Conservation (phyloP, 2,113 vertebrate species). For the Henicopernis longicauda region DNA sequence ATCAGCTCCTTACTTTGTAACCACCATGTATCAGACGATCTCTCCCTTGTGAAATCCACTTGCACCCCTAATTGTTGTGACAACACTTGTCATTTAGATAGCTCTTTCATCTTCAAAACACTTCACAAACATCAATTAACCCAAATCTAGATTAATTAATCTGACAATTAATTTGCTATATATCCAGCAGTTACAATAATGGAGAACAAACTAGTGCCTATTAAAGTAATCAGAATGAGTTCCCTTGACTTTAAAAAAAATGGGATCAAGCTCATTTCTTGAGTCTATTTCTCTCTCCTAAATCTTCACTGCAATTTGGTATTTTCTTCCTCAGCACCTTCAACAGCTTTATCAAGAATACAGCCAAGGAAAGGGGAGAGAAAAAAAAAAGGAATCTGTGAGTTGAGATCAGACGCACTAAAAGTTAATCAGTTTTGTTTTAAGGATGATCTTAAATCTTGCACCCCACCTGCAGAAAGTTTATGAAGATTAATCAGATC, state of each 20-base stretch:
- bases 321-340: neutral
- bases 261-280: neutral
- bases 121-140: slow-evolving; percentile 39
- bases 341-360: neutral
- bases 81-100: slow-evolving; percentile 7
- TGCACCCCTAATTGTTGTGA: neutral
- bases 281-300: neutral
- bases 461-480: neutral
- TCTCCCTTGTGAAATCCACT: neutral
- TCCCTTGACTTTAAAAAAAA: neutral
- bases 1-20: neutral
- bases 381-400: neutral
- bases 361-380: neutral
- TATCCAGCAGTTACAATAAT: neutral
- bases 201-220: neutral
- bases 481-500: neutral
- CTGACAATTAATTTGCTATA: neutral
- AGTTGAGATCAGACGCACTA: neutral
- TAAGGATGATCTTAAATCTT: neutral
- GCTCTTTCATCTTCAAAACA: slow-evolving; percentile 45
- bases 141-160: slow-evolving; percentile 39
- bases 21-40: neutral
- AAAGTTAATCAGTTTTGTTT: neutral
- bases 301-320: neutral
- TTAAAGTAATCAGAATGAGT: neutral